A percentile compares a stretch with the other conserved stretches of the same genome.
These are phyloP conservation scores for Liopterus haemorrhoidalis DNA, from an alignment of 2,888 invertebrate species.

Conservation along the genomic window DNA sequence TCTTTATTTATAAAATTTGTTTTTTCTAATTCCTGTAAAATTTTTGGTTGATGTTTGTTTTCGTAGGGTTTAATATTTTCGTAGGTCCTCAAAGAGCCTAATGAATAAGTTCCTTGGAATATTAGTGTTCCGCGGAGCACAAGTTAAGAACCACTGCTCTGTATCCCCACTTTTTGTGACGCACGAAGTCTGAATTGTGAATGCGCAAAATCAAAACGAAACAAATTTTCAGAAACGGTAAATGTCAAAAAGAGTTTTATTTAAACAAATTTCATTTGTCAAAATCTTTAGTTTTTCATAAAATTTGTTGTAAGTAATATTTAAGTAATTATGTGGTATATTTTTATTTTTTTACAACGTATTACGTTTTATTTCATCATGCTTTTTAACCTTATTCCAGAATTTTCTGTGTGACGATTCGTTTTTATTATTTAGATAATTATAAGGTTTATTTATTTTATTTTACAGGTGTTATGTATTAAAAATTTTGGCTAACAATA, in stretches of 20 bases:
- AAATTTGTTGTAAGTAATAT: background rate
- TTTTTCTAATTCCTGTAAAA: background rate
- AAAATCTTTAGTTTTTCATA: constrained; percentile 7
- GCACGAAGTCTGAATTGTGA: no score
- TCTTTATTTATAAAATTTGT: background rate
- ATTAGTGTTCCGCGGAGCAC: no score
- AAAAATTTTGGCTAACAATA: no score
- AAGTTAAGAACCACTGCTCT: no score
- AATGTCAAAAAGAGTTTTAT: background rate
- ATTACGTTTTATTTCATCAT: constrained; percentile 3
- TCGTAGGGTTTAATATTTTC: background rate
- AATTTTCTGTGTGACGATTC: no score
- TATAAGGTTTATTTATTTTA: no score
- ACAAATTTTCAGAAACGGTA: constrained; percentile 6
- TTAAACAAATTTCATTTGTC: constrained; percentile 16
- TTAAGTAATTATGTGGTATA: background rate
- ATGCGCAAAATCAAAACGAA: constrained; percentile 13
- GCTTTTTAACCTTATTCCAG: background rate
- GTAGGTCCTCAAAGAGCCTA: background rate
- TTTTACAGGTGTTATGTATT: no score
- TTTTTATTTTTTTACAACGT: constrained; percentile 19
- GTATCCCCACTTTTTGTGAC: no score
- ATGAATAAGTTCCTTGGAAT: constrained; percentile 1
- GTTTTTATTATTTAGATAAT: no score
- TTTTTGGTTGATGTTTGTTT: background rate